A percentile compares a stretch with the other conserved stretches of the same genome.
phyloP scores from a whole-genome alignment of 1,140 invertebrate genomes.

The Caenorhabditis briggsae region DNA sequence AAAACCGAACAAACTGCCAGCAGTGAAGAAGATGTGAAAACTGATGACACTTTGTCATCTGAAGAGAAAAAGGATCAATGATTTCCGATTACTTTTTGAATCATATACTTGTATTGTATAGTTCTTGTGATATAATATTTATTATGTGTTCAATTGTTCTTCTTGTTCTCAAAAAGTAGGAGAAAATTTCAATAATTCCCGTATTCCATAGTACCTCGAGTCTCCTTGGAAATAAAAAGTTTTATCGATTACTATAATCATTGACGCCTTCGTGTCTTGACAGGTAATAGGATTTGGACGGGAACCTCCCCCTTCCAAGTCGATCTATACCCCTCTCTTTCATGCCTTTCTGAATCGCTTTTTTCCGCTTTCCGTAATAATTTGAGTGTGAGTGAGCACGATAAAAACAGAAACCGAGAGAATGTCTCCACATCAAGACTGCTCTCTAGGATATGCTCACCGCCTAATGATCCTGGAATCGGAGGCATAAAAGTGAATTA shows the following conservation, averaged over 20 bases:
- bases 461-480: constrained; percentile 49
- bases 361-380: constrained; percentile 48
- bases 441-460: constrained; percentile 29
- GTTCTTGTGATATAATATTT: not conserved
- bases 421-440: constrained; percentile 27
- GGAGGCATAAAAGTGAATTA: constrained; percentile 52
- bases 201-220: not conserved
- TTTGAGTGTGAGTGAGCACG: constrained; percentile 1
- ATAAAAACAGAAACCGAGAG: not conserved
- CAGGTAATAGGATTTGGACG: constrained; percentile 53
- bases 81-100: not conserved
- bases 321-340: constrained; percentile 6
- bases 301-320: constrained; percentile 13
- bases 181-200: not conserved
- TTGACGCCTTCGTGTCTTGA: not conserved
- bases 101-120: constrained; percentile 5
- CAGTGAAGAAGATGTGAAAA: not conserved
- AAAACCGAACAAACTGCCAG: not conserved
- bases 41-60: constrained; percentile 5
- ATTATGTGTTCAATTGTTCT: not conserved
- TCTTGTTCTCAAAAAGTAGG: not conserved
- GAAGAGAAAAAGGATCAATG: constrained; percentile 28
- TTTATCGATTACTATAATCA: constrained; percentile 13
- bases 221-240: not conserved
- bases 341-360: constrained; percentile 33